phyloP scores from a whole-genome alignment of 2,888 invertebrate genomes.

The Ormia ochracea region DNA sequence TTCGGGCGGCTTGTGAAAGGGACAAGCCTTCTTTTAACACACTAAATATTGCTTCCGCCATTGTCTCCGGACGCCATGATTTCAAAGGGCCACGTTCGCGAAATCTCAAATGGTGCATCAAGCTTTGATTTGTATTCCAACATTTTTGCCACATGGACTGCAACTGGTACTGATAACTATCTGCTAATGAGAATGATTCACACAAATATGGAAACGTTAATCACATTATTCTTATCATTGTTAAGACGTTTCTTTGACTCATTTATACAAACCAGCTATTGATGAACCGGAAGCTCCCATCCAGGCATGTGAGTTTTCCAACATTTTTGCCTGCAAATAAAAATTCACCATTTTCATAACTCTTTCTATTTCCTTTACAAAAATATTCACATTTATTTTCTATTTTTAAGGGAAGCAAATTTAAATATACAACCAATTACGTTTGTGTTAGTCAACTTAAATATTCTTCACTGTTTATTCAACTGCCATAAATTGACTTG shows the following conservation, averaged over 20 bases:
- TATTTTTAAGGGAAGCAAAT: constrained; percentile 2
- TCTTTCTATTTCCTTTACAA: background rate
- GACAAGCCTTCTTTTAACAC: constrained; percentile 93
- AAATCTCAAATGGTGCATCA: constrained; percentile 93
- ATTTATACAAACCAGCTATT: constrained; percentile 86
- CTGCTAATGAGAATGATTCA: constrained; percentile 77
- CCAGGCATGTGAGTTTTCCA: constrained; percentile 95
- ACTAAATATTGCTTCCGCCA: constrained; percentile 96
- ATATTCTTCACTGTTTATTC: background rate
- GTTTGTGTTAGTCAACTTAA: background rate
- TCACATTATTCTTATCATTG: background rate
- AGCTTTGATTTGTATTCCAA: constrained; percentile 94
- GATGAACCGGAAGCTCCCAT: constrained; percentile 88
- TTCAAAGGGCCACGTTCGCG: constrained; percentile 94
- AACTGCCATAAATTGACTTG: constrained; percentile 47
- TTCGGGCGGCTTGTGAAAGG: constrained; percentile 92
- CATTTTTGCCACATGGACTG: constrained; percentile 98
- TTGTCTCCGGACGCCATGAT: constrained; percentile 95
- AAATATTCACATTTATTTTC: background rate
- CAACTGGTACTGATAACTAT: constrained; percentile 96
- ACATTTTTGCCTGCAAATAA: constrained; percentile 89
- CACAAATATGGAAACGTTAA: constrained; percentile 17
- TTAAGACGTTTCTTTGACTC: background rate
- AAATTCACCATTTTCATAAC: background rate
- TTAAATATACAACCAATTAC: constrained; percentile 20